Evolutionary conservation across 2,113 vertebrate genomes (phyloP).

Genomic region (Hippotragus niger): DNA sequence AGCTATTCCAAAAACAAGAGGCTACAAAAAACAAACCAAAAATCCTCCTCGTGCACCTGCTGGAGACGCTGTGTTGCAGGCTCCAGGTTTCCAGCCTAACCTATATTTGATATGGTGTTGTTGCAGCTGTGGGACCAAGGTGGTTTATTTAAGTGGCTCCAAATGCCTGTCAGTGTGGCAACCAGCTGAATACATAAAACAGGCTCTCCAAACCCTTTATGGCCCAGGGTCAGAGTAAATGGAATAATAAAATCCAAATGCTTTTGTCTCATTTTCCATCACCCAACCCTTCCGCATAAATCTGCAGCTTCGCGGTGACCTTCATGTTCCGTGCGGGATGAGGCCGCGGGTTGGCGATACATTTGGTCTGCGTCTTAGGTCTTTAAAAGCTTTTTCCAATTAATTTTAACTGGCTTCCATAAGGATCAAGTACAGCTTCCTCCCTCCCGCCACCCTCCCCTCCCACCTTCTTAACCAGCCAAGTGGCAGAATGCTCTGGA

Average conservation of each 20-base stretch:
- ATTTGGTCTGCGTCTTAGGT: conserved; percentile 86
- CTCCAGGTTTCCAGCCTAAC: conserved; percentile 90
- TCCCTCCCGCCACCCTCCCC: conserved; percentile 62
- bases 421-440: conserved; percentile 85
- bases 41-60: conserved; percentile 91
- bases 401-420: conserved; percentile 89
- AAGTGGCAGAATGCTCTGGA: conserved; percentile 70
- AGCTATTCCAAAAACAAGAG: conserved; percentile 67
- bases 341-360: conserved; percentile 82
- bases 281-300: conserved; percentile 91
- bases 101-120: conserved; percentile 97
- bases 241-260: conserved; percentile 99
- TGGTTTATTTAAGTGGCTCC: conserved; percentile 99
- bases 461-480: conserved; percentile 76
- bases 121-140: conserved; percentile 96
- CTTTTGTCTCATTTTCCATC: conserved; percentile 97
- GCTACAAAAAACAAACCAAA: conserved; percentile 42
- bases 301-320: conserved; percentile 92
- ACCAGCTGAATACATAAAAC: conserved; percentile 99
- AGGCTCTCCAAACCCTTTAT: conserved; percentile 98
- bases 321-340: conserved; percentile 86
- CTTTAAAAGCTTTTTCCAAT: conserved; percentile 89
- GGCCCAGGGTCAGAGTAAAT: conserved; percentile 98
- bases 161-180: conserved; percentile 98
- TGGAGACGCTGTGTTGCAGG: conserved; percentile 88